These are phyloP conservation scores for Holotrichia oblita DNA, from an alignment of 1,140 invertebrate species.

Conservation along the genomic window DNA sequence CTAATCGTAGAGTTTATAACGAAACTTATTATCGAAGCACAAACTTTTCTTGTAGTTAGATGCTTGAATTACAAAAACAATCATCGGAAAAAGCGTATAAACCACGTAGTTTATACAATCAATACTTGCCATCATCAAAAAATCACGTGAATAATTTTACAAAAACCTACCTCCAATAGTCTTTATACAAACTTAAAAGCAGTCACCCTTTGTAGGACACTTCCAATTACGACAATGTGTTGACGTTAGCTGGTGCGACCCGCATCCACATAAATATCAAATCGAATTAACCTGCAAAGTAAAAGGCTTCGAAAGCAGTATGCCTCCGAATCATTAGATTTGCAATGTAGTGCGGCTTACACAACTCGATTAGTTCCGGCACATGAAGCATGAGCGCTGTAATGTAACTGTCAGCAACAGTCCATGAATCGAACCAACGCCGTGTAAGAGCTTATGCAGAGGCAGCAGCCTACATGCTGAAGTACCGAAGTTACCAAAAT, in stretches of 20 bases:
- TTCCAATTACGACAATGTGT: conserved; percentile 29
- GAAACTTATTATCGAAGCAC: too few species aligned
- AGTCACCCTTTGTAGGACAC: neutral
- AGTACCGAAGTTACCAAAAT: conserved; percentile 15
- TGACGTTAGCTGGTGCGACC: conserved; percentile 22
- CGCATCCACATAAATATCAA: conserved; percentile 27
- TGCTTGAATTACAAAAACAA: too few species aligned
- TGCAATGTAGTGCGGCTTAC: conserved; percentile 34
- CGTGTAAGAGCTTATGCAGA: conserved; percentile 28
- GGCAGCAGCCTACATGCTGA: conserved; percentile 15
- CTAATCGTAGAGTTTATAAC: too few species aligned
- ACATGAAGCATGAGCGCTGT: conserved; percentile 34
- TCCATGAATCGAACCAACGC: conserved; percentile 26
- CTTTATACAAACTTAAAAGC: neutral
- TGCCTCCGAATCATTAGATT: conserved; percentile 33
- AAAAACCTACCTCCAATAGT: neutral
- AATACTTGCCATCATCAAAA: too few species aligned
- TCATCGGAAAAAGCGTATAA: too few species aligned
- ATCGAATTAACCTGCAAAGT: conserved; percentile 31
- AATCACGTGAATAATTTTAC: too few species aligned
- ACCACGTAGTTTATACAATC: too few species aligned
- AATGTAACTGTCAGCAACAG: conserved; percentile 33
- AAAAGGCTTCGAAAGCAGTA: conserved; percentile 26
- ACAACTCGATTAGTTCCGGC: conserved; percentile 33
- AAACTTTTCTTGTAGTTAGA: too few species aligned